Percentiles rank a stretch among this genome's conserved stretches.
phyloP scores from a whole-genome alignment of 2,888 invertebrate genomes.

The Halictus quadricinctus region DNA sequence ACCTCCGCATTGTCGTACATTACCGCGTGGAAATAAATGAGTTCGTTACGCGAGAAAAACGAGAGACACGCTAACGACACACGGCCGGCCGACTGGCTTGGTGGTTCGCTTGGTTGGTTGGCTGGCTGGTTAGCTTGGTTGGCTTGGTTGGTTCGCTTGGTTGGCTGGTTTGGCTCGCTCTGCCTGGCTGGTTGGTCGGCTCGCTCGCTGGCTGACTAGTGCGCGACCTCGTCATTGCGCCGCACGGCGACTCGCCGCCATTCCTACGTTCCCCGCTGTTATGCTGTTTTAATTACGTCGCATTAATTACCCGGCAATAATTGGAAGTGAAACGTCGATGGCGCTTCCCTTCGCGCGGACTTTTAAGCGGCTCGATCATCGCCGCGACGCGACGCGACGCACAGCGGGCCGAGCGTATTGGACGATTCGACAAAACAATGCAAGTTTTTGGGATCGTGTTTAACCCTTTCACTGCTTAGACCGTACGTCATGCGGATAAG shows the following conservation, averaged over 20 bases:
- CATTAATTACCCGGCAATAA: constrained; percentile 54
- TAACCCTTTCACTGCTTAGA: no score
- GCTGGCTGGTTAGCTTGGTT: background rate
- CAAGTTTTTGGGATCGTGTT: background rate
- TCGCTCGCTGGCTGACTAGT: background rate
- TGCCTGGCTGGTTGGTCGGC: background rate
- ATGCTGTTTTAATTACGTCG: constrained; percentile 43
- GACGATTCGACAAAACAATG: background rate
- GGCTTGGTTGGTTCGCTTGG: background rate
- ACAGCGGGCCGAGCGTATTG: background rate
- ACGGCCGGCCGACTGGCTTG: constrained; percentile 23
- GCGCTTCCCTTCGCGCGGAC: background rate
- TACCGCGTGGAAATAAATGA: constrained; percentile 59
- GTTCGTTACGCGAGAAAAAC: constrained; percentile 61
- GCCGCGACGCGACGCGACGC: background rate
- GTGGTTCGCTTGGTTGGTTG: background rate
- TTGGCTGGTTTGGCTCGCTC: background rate
- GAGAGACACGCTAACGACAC: constrained; percentile 52
- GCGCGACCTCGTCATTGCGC: constrained; percentile 13
- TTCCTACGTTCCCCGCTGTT: constrained; percentile 26
- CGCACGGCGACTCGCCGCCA: constrained; percentile 21
- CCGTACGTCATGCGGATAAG: no score
- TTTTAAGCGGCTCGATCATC: background rate
- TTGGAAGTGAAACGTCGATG: constrained; percentile 29
- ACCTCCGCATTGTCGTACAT: constrained; percentile 58